Base-by-base conservation (phyloP, 2,797 vertebrate genomes). In the Numenius phaeopus region DNA sequence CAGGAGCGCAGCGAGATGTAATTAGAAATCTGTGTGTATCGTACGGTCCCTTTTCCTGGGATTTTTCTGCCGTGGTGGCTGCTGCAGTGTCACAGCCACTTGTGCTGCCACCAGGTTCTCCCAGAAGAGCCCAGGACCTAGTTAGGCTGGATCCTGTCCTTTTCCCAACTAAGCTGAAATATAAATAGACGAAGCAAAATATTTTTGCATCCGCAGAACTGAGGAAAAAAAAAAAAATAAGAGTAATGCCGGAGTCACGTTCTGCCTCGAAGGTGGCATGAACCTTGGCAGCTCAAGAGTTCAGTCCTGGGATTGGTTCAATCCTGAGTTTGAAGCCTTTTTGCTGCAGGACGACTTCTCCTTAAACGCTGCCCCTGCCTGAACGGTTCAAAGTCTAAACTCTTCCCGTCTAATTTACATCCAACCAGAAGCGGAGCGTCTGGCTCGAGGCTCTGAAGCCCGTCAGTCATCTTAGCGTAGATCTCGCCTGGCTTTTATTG, bases 11-110 rank as follows among this genome's bases (percentile, higher is more conserved):
- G 58, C 49, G 40, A 49, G 83, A 16, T 9, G 3, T 9, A 3
- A 44, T 40, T n/a, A 37, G 40, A 14, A 19, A 32, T 22, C n/a
- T 6, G 4, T 16, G 15, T 30, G 50, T 20, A 7, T 23, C 0
- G 0, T 50, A 2, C n/a, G 8, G 39, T 15, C 65, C 4, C 0
- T 57, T 67, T 62, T 21, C 8, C 71, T 10, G 18, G 8, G 42
- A 1, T 23, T 19, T 73, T 46, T 5, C 2, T 7, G 32, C 44
- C 1, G 2, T 5, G 29, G 10, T 10, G 34, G 57, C 64, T 57
- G 42, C 75, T 34, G 44, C 32, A 2, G 29, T 1, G 1, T 57
- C 52, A 30, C 47, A 57, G 47, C 83, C 44, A 5, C 49, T 78
- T 18, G 27, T 15, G 7, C n/a, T 30, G 67, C 54, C 58, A 54